Evolutionary conservation across 2,888 invertebrate genomes (phyloP), one percentile per base, ranked within the genome.

Genomic region (Aelia acuminata): DNA sequence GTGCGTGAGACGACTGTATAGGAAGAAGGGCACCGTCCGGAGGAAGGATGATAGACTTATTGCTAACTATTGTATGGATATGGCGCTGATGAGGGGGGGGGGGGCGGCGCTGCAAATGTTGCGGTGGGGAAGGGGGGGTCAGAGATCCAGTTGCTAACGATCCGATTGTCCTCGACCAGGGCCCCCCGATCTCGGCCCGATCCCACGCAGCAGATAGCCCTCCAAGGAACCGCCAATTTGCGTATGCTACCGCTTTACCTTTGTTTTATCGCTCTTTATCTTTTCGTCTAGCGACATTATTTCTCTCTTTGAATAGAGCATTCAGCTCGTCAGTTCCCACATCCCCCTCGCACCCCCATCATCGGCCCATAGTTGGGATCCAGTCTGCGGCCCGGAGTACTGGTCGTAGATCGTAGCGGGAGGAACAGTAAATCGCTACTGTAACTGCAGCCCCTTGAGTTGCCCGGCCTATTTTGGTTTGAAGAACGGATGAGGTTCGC

Each of bases 261-360:
- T 88, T 88, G 88, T 88, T 88, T 88, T 88, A 88, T 88, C 88
- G 84, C 88, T 84, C 84, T 50, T 63, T 88, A 50, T 88, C 88
- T 88, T 63, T 85, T 63, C 63, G 57, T 80, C 80, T 87, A 31
- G 50, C 63, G 48, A 39, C 48, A 47, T 53, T 53, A 49, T 85
- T 57, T 39, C 85, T 85, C 63, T 85, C 63, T 85, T 80, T 53
- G 85, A 85, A 85, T 85, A 85, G 85, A 31, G 50, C 85, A 85
- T 85, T 85, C 49, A 57, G 80, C 80, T 80, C 43, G 80, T 80
- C 80, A 80, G 80, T 85, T 85, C 85, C 50, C 85, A 80, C 80
- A 80, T 80, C 39, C 49, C 26, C 48, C 39, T 50, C 85, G n/a
- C n/a, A 35, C 50, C 39, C 84, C 5, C 26, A 48, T 84, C 84